These are phyloP conservation scores for Torymus tubicola DNA, from an alignment of 2,888 invertebrate genomes.

Conservation along the genomic window DNA sequence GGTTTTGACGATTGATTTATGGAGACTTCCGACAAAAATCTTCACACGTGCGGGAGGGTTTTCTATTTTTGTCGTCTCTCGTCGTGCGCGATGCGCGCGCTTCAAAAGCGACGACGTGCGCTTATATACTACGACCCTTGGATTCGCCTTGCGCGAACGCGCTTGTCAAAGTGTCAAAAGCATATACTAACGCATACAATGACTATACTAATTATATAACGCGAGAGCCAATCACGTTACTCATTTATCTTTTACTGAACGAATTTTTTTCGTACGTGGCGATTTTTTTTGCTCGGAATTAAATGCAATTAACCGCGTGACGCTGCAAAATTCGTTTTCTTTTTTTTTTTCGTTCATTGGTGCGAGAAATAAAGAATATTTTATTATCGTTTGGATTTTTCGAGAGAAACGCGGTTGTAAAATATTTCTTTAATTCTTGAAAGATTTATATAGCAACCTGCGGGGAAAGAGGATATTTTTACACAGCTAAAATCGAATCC, in stretches of 20 bases:
- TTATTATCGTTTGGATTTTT: too few relatives aligned
- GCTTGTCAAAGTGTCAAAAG: conserved; percentile 43
- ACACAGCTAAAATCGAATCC: not conserved
- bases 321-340: too few relatives aligned
- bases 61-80: conserved; percentile 37
- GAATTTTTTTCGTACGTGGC: not conserved
- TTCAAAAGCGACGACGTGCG: conserved; percentile 22
- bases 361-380: too few relatives aligned
- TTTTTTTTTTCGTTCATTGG: too few relatives aligned
- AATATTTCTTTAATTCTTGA: too few relatives aligned
- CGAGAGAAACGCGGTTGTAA: too few relatives aligned
- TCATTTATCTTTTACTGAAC: not conserved
- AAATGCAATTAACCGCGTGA: too few relatives aligned
- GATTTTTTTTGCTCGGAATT: too few relatives aligned
- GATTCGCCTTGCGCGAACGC: conserved; percentile 1
- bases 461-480: conserved; percentile 1
- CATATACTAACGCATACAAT: conserved; percentile 24
- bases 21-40: conserved; percentile 39
- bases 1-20: conserved; percentile 44
- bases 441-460: too few relatives aligned
- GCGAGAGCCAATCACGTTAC: not conserved
- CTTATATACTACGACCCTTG: conserved; percentile 27
- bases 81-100: not conserved
- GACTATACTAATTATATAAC: conserved; percentile 36
- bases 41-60: conserved; percentile 6